Evolutionary conservation across 2,797 vertebrate species (phyloP), one percentile per base, ranked within the genome.

Genomic region (Zalophus californianus): DNA sequence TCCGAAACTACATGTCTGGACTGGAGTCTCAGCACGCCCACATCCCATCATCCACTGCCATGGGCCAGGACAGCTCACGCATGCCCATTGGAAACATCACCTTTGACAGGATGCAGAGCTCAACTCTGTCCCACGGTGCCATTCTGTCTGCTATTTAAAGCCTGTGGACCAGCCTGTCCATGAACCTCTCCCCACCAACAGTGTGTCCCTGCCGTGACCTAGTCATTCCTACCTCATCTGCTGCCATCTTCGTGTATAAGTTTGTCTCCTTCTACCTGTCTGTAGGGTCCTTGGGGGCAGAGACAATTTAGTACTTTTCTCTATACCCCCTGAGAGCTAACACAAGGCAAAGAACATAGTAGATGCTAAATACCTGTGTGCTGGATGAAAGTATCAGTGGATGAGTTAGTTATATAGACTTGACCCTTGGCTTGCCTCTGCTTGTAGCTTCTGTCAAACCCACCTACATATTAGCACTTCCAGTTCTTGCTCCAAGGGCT

Each of bases 171-270:
- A 23, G 73, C 27, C 82, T n/a, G 41, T 38, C 14, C 15, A 13
- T 7, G 68, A 58, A 16, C 2, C 16, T 38, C 15, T 35, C 56
- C 3, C 35, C n/a, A 86, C 80, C 23, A 23, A 18, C 35, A 29
- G 1, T 1, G 8, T 20, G 44, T 20, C 25, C 78, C 54, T 70
- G 38, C 50, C 62, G 18, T 12, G 35, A 91, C 38, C 60, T 5
- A 62, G 66, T 62, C 18, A 4, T 72, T 27, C 44, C 60, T 20
- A 4, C 29, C 68, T 56, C 80, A 48, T 68, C 62, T 52, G 13
- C n/a, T 27, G 25, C 84, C n/a, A 23, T 32, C 0, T 6, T 13
- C 6, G 5, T 29, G 6, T 4, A 7, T 2, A 1, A 0, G 4
- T 44, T 41, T 35, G 41, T 29, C 20, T 14, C 3, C 32, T 73